Percentiles rank a stretch among this genome's conserved stretches.
phyloP scores from a whole-genome alignment of 2,888 invertebrate species.

The Thymelicus sylvestris region DNA sequence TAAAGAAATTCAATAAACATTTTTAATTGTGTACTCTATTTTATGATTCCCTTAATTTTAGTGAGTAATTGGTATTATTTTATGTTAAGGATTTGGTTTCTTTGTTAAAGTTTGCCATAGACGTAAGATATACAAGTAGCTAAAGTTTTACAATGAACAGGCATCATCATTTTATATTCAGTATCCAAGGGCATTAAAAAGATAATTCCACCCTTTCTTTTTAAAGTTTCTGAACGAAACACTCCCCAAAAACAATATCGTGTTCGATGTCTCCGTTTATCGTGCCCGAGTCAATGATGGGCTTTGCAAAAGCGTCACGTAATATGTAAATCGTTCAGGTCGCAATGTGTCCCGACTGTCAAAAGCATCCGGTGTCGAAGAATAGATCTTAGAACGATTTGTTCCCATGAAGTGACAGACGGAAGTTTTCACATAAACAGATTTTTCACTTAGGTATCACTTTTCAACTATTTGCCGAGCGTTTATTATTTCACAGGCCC shows the following conservation, averaged over 20 bases:
- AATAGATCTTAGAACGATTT: conserved; percentile 71
- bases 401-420: conserved; percentile 51
- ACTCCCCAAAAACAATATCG: conserved; percentile 77
- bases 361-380: conserved; percentile 69
- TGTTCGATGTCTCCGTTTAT: conserved; percentile 64
- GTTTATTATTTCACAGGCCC: no score
- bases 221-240: conserved; percentile 55
- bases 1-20: no score
- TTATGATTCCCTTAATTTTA: no score
- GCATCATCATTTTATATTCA: conserved; percentile 24
- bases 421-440: conserved; percentile 1
- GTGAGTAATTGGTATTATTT: no score
- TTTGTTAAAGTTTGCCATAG: no score
- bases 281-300: conserved; percentile 58
- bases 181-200: conserved; percentile 49
- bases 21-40: no score
- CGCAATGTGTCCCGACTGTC: conserved; percentile 81
- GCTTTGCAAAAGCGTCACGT: conserved; percentile 81
- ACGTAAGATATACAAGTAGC: no score
- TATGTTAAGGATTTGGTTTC: no score
- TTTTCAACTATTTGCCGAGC: background rate
- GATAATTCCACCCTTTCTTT: conserved; percentile 61
- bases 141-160: no score
- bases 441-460: background rate
- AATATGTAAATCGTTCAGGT: conserved; percentile 80